Conservation (phyloP, 1,140 invertebrate genomes). For the Neuroterus valhalla region DNA sequence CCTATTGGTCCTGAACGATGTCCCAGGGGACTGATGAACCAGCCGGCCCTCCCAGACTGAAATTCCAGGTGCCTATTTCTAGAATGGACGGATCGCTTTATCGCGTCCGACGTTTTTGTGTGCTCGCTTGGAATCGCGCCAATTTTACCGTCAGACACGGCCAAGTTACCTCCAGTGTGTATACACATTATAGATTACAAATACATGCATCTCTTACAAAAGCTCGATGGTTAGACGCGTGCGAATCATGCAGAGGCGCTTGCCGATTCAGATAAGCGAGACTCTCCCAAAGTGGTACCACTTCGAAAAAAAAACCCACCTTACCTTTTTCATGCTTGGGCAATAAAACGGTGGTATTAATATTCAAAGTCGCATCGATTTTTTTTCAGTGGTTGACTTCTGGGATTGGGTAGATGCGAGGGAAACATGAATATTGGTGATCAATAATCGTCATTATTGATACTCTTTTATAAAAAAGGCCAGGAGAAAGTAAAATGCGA, state of each 20-base stretch:
- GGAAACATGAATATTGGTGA: no score
- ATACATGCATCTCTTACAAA: constrained; percentile 14
- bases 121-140: constrained; percentile 24
- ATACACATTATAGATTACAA: neutral
- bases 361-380: no score
- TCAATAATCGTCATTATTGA: no score
- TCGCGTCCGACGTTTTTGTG: constrained; percentile 29
- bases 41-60: constrained; percentile 10
- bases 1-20: constrained; percentile 21
- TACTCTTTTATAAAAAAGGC: no score
- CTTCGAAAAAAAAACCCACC: no score
- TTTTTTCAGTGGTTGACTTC: no score
- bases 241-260: neutral
- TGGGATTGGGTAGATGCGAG: no score
- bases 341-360: no score
- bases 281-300: no score
- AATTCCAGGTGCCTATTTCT: constrained; percentile 30
- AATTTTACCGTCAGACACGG: constrained; percentile 20
- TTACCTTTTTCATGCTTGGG: no score
- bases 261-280: no score
- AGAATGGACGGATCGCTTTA: constrained; percentile 28
- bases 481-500: no score
- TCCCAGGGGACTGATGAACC: constrained; percentile 23
- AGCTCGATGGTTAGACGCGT: neutral
- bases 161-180: neutral